Evolutionary conservation across 2,113 vertebrate genomes (phyloP).

Genomic region (Pica pica): DNA sequence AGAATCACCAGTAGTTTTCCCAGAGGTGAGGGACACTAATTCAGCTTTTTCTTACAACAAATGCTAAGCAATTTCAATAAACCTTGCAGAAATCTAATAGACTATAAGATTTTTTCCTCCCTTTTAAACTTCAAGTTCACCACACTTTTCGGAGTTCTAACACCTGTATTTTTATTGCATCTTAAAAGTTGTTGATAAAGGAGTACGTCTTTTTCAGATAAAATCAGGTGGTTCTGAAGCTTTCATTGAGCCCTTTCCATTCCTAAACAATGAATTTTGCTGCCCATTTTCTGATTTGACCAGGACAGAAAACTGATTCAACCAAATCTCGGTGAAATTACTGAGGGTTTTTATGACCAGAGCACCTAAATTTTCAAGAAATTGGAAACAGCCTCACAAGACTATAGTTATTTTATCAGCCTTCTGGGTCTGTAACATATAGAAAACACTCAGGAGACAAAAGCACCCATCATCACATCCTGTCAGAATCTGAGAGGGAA

Average conservation of each 20-base stretch:
- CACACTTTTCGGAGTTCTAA: not conserved
- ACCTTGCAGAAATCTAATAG: not conserved
- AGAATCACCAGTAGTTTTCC: not conserved
- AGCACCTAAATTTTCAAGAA: not conserved
- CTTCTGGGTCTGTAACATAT: not conserved
- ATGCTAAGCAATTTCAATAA: not conserved
- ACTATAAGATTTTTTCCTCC: not conserved
- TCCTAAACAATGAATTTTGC: not conserved
- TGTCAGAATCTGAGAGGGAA: not conserved
- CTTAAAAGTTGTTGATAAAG: not conserved
- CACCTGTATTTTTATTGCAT: not conserved
- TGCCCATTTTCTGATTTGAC: not conserved
- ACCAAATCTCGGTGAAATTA: not conserved
- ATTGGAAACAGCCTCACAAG: not conserved
- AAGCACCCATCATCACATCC: not conserved
- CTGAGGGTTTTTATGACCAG: not conserved
- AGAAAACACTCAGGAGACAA: not conserved
- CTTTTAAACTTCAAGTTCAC: not conserved
- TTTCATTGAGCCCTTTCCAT: not conserved
- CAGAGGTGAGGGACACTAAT: not conserved
- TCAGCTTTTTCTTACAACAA: not conserved
- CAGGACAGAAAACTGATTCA: not conserved
- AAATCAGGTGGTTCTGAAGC: not conserved
- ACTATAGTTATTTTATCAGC: not conserved
- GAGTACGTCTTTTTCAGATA: not conserved